A percentile compares a stretch with the other conserved stretches of the same genome.
These are phyloP conservation scores for Eulemur rubriventer DNA, from an alignment of 2,797 vertebrate genomes.

Conservation along the genomic window DNA sequence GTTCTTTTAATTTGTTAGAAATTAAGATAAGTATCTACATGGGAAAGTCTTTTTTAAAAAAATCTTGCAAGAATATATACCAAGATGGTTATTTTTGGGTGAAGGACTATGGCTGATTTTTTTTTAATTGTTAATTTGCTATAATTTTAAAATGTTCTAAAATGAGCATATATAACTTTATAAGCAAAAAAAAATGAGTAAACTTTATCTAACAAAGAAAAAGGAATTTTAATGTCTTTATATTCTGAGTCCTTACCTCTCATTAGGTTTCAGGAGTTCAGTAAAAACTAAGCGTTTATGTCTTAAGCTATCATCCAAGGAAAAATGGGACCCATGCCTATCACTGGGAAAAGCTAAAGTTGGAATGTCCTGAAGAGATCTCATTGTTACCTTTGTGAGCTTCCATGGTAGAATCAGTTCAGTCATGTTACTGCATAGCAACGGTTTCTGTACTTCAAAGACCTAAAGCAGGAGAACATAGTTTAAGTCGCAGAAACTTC, in stretches of 20 bases:
- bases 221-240: neutral
- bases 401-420: neutral
- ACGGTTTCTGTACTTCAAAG: neutral
- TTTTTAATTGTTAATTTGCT: neutral
- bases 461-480: neutral
- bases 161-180: neutral
- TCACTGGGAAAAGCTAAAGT: neutral
- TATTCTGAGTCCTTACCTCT: neutral
- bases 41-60: neutral
- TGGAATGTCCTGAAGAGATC: neutral
- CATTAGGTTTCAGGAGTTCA: neutral
- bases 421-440: neutral
- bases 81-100: neutral
- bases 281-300: neutral
- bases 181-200: neutral
- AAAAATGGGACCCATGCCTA: neutral
- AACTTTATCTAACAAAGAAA: neutral
- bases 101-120: neutral
- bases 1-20: neutral
- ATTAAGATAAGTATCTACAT: neutral
- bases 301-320: neutral
- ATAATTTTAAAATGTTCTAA: neutral
- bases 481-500: neutral
- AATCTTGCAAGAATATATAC: neutral
- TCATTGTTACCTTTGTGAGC: neutral